Conservation (phyloP, 1,140 invertebrate species). For the Bombus pyrosoma region DNA sequence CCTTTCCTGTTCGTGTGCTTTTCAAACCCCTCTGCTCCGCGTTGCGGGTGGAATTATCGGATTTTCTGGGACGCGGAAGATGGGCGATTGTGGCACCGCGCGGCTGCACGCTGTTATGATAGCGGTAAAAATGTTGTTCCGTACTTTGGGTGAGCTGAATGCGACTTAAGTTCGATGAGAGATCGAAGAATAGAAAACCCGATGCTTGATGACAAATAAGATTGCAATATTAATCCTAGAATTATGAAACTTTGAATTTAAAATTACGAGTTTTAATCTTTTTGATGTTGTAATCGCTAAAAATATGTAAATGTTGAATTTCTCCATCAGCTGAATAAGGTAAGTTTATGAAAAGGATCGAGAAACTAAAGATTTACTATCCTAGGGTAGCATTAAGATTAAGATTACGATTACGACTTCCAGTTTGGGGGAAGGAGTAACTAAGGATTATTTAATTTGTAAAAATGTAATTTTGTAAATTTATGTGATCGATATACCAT, state of each 20-base stretch:
- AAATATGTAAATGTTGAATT: background rate
- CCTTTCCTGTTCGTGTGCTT: background rate
- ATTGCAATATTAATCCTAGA: background rate
- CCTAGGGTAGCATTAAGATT: too few relatives aligned
- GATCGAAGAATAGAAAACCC: background rate
- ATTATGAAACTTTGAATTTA: background rate
- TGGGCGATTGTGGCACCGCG: conserved; percentile 27
- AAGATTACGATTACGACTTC: background rate
- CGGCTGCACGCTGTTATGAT: conserved; percentile 25
- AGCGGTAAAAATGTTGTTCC: conserved; percentile 35
- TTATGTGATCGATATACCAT: too few relatives aligned
- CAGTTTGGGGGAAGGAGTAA: background rate
- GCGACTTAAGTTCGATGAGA: background rate
- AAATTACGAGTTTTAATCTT: too few relatives aligned
- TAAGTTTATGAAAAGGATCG: background rate
- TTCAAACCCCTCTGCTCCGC: background rate
- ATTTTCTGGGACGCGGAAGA: conserved; percentile 62
- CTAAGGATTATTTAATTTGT: background rate
- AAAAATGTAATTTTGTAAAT: too few relatives aligned
- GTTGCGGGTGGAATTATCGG: conserved; percentile 63
- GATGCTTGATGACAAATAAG: background rate
- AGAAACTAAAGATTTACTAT: background rate
- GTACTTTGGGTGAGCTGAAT: background rate
- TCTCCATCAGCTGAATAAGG: background rate
- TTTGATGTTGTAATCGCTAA: too few relatives aligned